Evolutionary conservation across 1,140 invertebrate genomes (phyloP), one percentile per base, ranked within the genome.

Genomic region (Pectinophora gossypiella): DNA sequence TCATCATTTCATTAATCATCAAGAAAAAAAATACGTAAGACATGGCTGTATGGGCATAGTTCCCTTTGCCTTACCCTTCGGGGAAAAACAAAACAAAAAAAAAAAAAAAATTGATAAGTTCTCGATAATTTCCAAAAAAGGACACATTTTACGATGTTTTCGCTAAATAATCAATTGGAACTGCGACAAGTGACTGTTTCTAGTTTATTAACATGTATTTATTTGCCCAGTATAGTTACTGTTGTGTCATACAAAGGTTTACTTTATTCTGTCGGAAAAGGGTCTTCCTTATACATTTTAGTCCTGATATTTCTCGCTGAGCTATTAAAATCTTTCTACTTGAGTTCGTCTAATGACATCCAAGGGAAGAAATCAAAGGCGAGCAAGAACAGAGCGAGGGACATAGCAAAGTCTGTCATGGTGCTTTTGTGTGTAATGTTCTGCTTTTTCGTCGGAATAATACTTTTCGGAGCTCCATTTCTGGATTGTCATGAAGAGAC

Each of bases 381-480:
- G 10, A 76, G 47, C 50, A 84, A 75, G 55, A 83, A 52, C 20
- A 68, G 48, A 62, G 66, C 68, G 10, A 51, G 77, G 15, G 80
- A 87, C 36, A 66, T 83, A 15, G 3, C 82, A 1, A 85, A 74
- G 54, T 69, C 72, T 4, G 64, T 76, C 20, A 40, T 74, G 3
- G 84, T 81, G 35, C 53, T 84, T 9, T 21, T 84, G 2, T 68
- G 74, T 21, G 71, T 89, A 15, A 83, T 82, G 15, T 64, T 83
- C 27, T 54, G 89, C 43, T 93, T 90, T 76, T 92, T 93, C 63
- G 58, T 90, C 7, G 68, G 91, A 16, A 91, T 92, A 19, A 89
- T 95, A 51, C 72, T 95, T n/a, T 95, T 94, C 76, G 94, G 95
- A 23, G 94, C 94, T 3, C 92, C 94, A 36, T 62, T 94, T 6